Base-by-base conservation (phyloP, 2,113 vertebrate genomes). In the Urocolius indicus region DNA sequence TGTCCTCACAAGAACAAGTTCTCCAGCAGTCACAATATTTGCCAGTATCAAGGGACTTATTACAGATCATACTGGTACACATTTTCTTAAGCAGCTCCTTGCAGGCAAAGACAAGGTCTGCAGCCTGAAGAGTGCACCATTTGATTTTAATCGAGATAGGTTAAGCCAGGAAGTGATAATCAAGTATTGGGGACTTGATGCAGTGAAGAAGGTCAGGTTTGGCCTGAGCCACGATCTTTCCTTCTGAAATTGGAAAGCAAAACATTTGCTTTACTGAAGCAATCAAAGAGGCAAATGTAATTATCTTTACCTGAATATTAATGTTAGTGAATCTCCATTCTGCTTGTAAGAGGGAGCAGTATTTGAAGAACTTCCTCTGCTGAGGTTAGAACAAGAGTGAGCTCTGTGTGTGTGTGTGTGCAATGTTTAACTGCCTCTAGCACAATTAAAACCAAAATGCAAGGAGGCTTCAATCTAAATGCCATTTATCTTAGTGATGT, bases 401-500 rank as follows among this genome's bases (percentile, higher is more conserved):
- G 29, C 55, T 19, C n/a, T 7, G 23, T 0, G 12, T 9, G 21
- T 19, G 36, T 17, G 62, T 24, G 29, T 23, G 19, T 5, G 10
- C 45, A 21, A 24, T 2, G 15, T 15, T 34, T 4, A 2, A 19
- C 49, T 15, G 52, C 19, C 49, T 36, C 57, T 9, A 7, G 49
- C 52, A 24, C 5, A 2, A 19, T 6, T 23, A 27, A 2, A 19
- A 11, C 27, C 7, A 3, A 26, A 61, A 14, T 3, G 9, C 34
- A 32, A 1, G 2, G 34, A 13, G 34, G 0, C 18, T 9, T 12
- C 41, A 2, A 5, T n/a, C 10, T 19, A 17, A 38, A 6, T 16
- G 49, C 45, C 34, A 1, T 6, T 12, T 7, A 13, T 57, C 57
- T 27, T 16, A 6, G 5, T 1, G 2, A 0, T 6, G 2, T 19